A percentile compares a stretch with the other conserved stretches of the same genome.
phyloP scores from a whole-genome alignment of 2,888 invertebrate genomes.

The Sarcophaga variegata region DNA sequence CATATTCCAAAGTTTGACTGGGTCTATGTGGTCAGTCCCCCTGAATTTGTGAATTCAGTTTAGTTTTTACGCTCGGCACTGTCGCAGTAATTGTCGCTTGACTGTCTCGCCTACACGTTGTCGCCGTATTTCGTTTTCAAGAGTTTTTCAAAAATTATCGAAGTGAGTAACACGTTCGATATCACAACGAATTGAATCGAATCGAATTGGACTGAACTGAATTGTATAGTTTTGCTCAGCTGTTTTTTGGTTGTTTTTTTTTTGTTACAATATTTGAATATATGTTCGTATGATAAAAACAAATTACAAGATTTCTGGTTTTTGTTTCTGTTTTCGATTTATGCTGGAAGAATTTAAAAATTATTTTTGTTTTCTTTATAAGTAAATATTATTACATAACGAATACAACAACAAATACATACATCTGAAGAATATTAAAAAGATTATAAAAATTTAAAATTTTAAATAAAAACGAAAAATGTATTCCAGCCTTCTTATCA shows the following conservation, averaged over 20 bases:
- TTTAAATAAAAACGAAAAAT: background rate
- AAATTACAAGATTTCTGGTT: background rate
- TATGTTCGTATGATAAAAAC: background rate
- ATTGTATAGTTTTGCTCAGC: background rate
- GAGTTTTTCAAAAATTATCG: constrained; percentile 21
- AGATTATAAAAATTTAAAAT: background rate
- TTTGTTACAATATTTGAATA: background rate
- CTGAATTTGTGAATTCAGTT: constrained; percentile 51
- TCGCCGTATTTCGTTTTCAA: background rate
- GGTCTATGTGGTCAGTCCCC: constrained; percentile 58
- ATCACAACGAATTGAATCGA: background rate
- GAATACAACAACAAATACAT: background rate
- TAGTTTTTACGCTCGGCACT: constrained; percentile 51
- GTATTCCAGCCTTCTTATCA: constrained; percentile 34
- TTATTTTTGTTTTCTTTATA: constrained; percentile 2
- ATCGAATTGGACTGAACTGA: background rate
- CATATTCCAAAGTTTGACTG: constrained; percentile 21
- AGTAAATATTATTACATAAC: background rate
- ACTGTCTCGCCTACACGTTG: background rate
- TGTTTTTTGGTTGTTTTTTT: background rate
- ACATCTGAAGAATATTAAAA: background rate
- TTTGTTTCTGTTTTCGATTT: background rate
- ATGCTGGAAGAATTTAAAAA: background rate
- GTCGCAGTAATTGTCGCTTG: constrained; percentile 21
- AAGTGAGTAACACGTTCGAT: constrained; percentile 51